Conservation (phyloP, 2,113 vertebrate species). For the Gallinago paraguaiae region DNA sequence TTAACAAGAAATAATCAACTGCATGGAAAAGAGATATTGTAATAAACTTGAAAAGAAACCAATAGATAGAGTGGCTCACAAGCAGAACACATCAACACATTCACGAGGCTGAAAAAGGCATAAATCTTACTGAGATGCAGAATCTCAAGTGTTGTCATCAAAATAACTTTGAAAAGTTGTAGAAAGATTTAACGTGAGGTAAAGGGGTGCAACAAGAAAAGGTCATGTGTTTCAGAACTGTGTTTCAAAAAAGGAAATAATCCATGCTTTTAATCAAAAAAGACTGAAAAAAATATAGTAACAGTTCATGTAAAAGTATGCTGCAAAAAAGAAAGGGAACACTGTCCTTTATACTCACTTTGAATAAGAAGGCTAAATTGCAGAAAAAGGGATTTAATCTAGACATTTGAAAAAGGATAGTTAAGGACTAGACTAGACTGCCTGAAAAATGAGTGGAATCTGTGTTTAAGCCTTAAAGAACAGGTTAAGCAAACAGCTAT, state of each 20-base stretch:
- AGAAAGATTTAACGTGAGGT: background rate
- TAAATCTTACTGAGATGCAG: background rate
- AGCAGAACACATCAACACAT: background rate
- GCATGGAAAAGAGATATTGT: background rate
- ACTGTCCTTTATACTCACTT: background rate
- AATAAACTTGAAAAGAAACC: background rate
- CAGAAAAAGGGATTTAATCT: background rate
- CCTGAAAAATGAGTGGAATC: constrained; percentile 18
- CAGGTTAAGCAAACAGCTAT: background rate
- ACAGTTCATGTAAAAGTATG: background rate
- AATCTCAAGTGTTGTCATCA: background rate
- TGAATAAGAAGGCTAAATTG: background rate
- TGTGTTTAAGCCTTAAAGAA: background rate
- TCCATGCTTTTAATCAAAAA: background rate
- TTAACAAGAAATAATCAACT: background rate
- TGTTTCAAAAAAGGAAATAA: background rate
- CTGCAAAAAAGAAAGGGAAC: background rate
- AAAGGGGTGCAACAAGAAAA: background rate
- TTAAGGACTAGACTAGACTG: background rate
- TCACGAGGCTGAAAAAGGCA: background rate
- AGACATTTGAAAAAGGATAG: background rate
- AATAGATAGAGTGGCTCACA: background rate
- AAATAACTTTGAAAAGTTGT: background rate
- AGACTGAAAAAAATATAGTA: background rate
- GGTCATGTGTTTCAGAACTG: background rate